phyloP scores from a whole-genome alignment of 2,888 invertebrate species.

The Sabellastarte sp. region DNA sequence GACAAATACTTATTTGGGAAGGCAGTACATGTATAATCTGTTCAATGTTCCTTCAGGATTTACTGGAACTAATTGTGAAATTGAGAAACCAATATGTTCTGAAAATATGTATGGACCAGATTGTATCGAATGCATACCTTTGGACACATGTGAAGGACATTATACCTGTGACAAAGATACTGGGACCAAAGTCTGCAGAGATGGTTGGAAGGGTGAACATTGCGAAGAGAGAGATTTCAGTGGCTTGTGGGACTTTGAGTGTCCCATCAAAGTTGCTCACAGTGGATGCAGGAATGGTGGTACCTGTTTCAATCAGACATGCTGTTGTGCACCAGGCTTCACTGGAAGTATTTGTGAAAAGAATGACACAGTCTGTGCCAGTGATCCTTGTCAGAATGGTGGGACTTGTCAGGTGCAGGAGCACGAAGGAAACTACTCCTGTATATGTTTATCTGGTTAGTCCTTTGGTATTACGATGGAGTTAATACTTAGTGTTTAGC shows the following conservation, averaged over 20 bases:
- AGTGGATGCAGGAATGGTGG: neutral
- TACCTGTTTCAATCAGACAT: neutral
- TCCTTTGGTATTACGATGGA: too few relatives aligned
- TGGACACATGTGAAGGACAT: neutral
- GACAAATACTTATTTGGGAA: too few relatives aligned
- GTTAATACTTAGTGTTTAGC: too few relatives aligned
- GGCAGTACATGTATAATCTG: too few relatives aligned
- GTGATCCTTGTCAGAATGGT: neutral
- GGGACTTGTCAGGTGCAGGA: too few relatives aligned
- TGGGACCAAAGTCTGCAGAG: neutral
- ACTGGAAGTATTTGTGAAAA: neutral
- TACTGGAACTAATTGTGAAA: too few relatives aligned
- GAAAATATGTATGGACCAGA: too few relatives aligned
- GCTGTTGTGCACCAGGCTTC: neutral
- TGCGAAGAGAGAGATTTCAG: neutral
- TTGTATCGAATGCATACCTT: too few relatives aligned
- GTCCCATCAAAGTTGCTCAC: neutral
- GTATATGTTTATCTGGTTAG: too few relatives aligned
- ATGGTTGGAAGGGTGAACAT: neutral
- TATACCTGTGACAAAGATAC: neutral
- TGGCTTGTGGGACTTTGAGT: neutral
- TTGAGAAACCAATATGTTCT: too few relatives aligned
- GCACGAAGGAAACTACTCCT: too few relatives aligned
- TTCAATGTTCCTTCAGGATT: too few relatives aligned
- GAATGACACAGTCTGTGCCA: neutral